Conservation (phyloP, 2,888 invertebrate genomes). For the Leptinotarsa tumamoca region DNA sequence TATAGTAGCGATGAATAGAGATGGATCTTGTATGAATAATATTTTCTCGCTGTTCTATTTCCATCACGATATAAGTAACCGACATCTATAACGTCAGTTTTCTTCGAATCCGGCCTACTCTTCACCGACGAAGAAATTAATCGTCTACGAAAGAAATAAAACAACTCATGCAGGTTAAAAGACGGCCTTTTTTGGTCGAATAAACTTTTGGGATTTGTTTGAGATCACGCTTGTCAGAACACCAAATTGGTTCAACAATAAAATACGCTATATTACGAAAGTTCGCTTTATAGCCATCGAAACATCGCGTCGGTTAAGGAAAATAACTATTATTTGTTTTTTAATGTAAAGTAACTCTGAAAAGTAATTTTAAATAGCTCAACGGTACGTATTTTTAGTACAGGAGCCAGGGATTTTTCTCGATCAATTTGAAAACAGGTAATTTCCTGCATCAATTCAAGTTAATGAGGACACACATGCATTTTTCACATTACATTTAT, state of each 20-base stretch:
- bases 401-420: no score
- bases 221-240: constrained; percentile 5
- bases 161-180: constrained; percentile 7
- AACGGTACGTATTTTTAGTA: no score
- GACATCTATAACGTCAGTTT: background rate
- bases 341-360: no score
- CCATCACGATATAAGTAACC: background rate
- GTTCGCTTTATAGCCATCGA: background rate
- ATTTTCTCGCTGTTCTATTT: background rate
- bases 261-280: constrained; percentile 3
- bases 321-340: background rate
- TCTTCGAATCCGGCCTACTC: background rate
- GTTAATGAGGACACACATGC: no score
- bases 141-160: constrained; percentile 8
- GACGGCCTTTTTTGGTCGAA: constrained; percentile 3
- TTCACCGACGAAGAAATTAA: background rate
- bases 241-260: background rate
- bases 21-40: background rate
- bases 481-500: no score
- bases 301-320: background rate
- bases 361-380: no score
- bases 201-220: constrained; percentile 12
- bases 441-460: no score
- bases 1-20: background rate
- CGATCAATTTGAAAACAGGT: no score